Conservation (phyloP, 2,888 invertebrate genomes). For the Lacanobia wlatinum region DNA sequence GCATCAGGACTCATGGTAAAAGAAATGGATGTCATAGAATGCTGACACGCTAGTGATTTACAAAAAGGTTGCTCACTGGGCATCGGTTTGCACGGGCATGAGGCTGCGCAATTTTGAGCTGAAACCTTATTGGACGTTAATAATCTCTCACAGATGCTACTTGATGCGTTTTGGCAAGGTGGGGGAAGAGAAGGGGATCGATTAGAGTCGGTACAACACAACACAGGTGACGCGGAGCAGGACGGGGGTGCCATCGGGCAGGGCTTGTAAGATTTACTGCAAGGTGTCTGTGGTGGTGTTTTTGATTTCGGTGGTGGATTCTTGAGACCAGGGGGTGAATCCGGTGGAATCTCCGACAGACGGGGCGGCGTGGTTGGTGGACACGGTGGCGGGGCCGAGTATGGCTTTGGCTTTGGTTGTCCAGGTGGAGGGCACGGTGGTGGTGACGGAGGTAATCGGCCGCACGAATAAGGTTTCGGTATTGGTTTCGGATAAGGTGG, state of each 20-base stretch:
- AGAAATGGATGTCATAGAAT: constrained; percentile 30
- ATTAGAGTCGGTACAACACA: constrained; percentile 25
- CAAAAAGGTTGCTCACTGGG: constrained; percentile 23
- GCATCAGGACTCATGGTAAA: constrained; percentile 29
- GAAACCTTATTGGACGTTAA: constrained; percentile 23
- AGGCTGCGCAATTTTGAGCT: constrained; percentile 7
- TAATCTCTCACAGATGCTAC: constrained; percentile 3
- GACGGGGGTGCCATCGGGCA: constrained; percentile 11
- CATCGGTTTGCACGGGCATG: constrained; percentile 25
- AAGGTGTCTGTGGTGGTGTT: constrained; percentile 12
- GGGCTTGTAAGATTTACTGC: background rate
- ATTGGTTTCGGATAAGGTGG: constrained; percentile 35
- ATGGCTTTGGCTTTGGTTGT: constrained; percentile 11
- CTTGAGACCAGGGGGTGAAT: constrained; percentile 4
- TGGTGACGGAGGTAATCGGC: background rate
- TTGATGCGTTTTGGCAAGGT: constrained; percentile 31
- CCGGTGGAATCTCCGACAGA: too few relatives aligned
- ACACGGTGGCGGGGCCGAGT: constrained; percentile 23
- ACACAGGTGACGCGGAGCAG: constrained; percentile 6
- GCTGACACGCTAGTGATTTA: constrained; percentile 43
- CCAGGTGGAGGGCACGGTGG: background rate
- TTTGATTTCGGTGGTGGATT: background rate
- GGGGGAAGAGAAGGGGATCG: constrained; percentile 29
- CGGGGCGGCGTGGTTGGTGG: background rate
- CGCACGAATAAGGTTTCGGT: constrained; percentile 5